Evolutionary conservation across 2,113 vertebrate genomes (phyloP), one percentile per base, ranked within the genome.

Genomic region (Delphinapterus leucas): DNA sequence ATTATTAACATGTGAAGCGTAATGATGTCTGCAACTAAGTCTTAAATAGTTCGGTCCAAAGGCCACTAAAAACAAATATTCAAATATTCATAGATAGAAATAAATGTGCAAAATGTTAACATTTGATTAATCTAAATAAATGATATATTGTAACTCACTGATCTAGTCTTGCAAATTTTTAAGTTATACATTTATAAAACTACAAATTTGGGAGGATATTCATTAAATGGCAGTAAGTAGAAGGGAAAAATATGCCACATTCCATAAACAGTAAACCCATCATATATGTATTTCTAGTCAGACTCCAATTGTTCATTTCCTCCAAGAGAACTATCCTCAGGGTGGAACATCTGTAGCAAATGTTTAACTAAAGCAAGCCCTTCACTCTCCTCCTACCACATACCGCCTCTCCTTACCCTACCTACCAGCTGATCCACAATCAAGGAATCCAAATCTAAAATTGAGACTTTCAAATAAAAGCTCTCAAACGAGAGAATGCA

Each of bases 31-130:
- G 9, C 49, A 97, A 94, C 21, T 83, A 90, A 95, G 71, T 95
- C 33, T 79, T 93, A 93, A 84, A 88, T 71, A 44, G 25, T 58
- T 90, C 49, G 26, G 23, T 55, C 79, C 95, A 96, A 95, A 94
- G 80, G 33, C 84, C 83, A 28, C 11, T 73, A 53, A 38, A 61
- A 77, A 85, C 31, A 95, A 82, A 91, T 93, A 85, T 84, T 84
- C 60, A 89, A 63, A 88, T 88, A 88, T 67, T 94, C 20, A 94
- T 1, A 65, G 41, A 73, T 2, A 58, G 41, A 73, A 83, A 88
- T 76, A 49, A 82, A 86, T 83, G n/a, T 76, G 5, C 12, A 89
- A 92, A 88, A 84, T 53, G 60, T 90, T 84, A 95, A n/a, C 53
- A 92, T 63, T 70, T 63, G 41, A 93, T 81, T 70, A 58, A 92